phyloP scores from a whole-genome alignment of 1,140 invertebrate species.

The Agrypnia vestita region DNA sequence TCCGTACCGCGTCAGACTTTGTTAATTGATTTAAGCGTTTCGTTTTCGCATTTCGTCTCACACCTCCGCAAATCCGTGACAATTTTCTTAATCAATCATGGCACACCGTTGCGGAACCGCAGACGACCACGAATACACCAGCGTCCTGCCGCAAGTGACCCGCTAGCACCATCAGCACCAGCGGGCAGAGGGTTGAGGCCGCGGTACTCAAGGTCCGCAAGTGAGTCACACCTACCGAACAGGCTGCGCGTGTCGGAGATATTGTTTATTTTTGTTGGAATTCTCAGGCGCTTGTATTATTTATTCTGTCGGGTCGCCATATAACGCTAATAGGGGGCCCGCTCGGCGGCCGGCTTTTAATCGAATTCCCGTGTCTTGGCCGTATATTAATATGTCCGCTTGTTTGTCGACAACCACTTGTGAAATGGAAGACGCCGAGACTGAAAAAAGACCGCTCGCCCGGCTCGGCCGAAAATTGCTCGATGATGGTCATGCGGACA shows the following conservation, averaged over 20 bases:
- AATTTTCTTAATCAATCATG: too few relatives aligned
- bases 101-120: too few relatives aligned
- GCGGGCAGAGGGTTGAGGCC: too few relatives aligned
- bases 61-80: too few relatives aligned
- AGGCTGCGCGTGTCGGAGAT: background rate
- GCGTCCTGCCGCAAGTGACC: too few relatives aligned
- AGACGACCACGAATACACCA: too few relatives aligned
- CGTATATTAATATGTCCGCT: constrained; percentile 40
- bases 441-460: constrained; percentile 2
- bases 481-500: too few relatives aligned
- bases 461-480: background rate
- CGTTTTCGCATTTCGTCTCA: too few relatives aligned
- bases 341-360: constrained; percentile 47
- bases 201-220: background rate
- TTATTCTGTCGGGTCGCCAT: constrained; percentile 15
- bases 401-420: constrained; percentile 54
- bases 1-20: too few relatives aligned
- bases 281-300: constrained; percentile 20
- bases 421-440: constrained; percentile 8
- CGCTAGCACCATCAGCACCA: too few relatives aligned
- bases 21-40: too few relatives aligned
- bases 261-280: constrained; percentile 15
- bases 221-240: constrained; percentile 11
- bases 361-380: constrained; percentile 55
- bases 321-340: background rate